Percentiles rank a stretch among this genome's conserved stretches.
Conservation (phyloP, 2,797 vertebrate genomes). For the Apodemus agrarius region DNA sequence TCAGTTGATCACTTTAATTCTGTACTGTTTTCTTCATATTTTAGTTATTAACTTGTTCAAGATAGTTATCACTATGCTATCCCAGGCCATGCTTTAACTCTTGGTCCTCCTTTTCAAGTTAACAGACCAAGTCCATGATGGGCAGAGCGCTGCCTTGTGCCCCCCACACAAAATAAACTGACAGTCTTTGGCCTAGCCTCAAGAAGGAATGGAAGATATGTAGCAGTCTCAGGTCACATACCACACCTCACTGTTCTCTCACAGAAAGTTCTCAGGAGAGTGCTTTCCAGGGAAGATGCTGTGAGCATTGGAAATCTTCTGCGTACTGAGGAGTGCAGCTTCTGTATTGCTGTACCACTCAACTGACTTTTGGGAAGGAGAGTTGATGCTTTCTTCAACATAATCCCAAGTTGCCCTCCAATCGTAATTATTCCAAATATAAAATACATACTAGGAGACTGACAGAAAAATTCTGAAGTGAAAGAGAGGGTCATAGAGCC, state of each 20-base stretch:
- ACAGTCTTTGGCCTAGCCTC: not conserved
- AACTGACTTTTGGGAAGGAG: not conserved
- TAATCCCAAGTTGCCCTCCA: not conserved
- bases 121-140: not conserved
- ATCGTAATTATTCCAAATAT: slow-evolving; percentile 22
- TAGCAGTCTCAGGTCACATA: not conserved
- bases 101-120: not conserved
- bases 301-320: not conserved
- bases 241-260: not conserved
- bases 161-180: not conserved
- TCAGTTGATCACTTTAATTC: not conserved
- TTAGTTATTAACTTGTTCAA: not conserved
- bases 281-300: not conserved
- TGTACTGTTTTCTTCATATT: not conserved
- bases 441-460: not conserved
- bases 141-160: not conserved
- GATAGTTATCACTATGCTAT: not conserved
- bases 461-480: not conserved
- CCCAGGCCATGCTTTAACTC: not conserved
- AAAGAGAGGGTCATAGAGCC: not conserved
- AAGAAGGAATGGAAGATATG: not conserved
- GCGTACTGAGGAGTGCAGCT: not conserved
- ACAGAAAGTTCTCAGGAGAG: not conserved
- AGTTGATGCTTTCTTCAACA: not conserved
- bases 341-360: not conserved